Base-by-base conservation (phyloP, 2,888 invertebrate genomes). In the Cryptocephalus primarius region DNA sequence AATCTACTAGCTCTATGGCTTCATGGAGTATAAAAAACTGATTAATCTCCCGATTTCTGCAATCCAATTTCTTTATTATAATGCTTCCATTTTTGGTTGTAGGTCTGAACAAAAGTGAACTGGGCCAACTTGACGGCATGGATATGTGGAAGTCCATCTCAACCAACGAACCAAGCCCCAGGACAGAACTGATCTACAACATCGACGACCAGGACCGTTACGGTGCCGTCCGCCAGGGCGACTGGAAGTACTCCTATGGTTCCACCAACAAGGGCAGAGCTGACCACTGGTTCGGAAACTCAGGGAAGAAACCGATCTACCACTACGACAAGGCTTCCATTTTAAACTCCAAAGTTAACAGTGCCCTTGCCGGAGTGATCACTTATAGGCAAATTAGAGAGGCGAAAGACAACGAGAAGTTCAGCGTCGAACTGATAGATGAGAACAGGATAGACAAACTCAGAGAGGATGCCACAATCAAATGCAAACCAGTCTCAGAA, bases 241-340 rank as follows among this genome's bases (percentile, higher is more conserved):
- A 80, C 61, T 82, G 77, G 65, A 82, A 82, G 65, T 76, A 81
- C 48, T 60, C 80, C 0, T 75, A 77, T 38, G 81, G 81, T 1
- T 76, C 77, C 39, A 68, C 75, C 1, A 53, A 56, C 4, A 47
- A 58, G 9, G 65, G 65, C 9, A 58, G 56, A 46, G 58, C 53
- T 36, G 71, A 74, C 52, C 56, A 55, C 1, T 75, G 75, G 74
- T 66, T 70, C 48, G 75, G 74, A 9, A 68, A 72, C 38, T 54
- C 63, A 1, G 74, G 73, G 1, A 66, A 64, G 41, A 63, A 65
- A 8, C 44, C 56, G 1, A 52, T 57, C 6, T 68, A 72, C 11
- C 39, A 44, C 4, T 77, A 76, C 56, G 67, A 72, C 34, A 62
- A 67, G n/a, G 54, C 69, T 11, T 53, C 57, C 8, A 68, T 77